Percentiles rank a stretch among this genome's conserved stretches.
Evolutionary conservation across 2,113 vertebrate species (phyloP).

Genomic region (Labeo catla): DNA sequence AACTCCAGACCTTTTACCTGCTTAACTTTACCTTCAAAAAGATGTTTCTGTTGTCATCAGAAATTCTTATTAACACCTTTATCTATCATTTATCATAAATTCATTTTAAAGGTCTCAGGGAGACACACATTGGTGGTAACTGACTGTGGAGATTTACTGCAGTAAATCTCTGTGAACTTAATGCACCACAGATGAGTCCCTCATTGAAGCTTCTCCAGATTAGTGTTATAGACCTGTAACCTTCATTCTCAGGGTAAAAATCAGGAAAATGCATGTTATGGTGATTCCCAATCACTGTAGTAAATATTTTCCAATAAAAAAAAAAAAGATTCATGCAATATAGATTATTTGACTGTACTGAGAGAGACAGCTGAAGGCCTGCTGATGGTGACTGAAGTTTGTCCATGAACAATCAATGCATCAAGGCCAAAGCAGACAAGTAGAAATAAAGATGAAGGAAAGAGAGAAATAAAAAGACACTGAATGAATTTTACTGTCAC

Average conservation of each 20-base stretch:
- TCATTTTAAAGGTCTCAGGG: neutral
- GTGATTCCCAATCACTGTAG: neutral
- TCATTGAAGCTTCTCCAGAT: too few relatives aligned
- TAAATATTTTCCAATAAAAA: neutral
- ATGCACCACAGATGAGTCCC: too few relatives aligned
- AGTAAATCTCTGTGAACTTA: neutral
- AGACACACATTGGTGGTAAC: neutral
- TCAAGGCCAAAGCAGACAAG: conserved; percentile 60
- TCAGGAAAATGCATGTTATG: neutral
- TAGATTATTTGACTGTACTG: neutral
- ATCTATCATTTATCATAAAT: neutral
- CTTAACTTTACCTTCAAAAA: neutral
- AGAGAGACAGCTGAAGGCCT: conserved; percentile 21
- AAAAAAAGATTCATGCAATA: neutral
- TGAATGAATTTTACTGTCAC: neutral
- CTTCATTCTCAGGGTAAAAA: too few relatives aligned
- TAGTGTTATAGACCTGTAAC: too few relatives aligned
- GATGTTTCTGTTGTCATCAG: neutral
- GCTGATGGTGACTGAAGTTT: conserved; percentile 61
- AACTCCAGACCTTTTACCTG: too few relatives aligned
- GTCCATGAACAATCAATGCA: conserved; percentile 63
- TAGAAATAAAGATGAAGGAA: neutral
- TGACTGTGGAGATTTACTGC: neutral
- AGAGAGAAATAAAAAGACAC: neutral
- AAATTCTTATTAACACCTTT: neutral